Base-by-base conservation (phyloP, 2,113 vertebrate genomes). In the Platanista minor region DNA sequence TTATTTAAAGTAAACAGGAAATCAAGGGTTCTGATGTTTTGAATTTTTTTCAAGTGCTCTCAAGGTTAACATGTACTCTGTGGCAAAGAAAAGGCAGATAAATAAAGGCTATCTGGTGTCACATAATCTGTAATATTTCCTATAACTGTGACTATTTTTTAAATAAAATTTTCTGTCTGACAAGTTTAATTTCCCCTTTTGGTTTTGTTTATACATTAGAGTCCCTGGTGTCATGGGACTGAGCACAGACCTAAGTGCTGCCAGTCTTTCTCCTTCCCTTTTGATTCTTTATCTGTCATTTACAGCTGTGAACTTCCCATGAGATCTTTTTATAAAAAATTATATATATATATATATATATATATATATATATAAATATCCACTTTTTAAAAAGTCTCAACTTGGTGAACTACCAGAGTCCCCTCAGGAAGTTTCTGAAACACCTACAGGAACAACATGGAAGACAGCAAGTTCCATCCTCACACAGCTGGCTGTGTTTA, bases 1-100 rank as follows among this genome's bases (percentile, higher is more conserved):
- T 98, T 98, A 97, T 98, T 98, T 98, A 98, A 98, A 98, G 97
- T 94, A 98, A 98, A 98, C 97, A 98, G 97, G 97, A 97, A 98
- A 98, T 97, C 94, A 97, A 98, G 97, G 97, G 97, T 98, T 98
- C 96, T 88, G 46, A 97, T 96, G 96, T 97, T 93, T 92, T 95
- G 88, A 96, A 97, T 86, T 98, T 97, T 98, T 98, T 98, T 98
- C 98, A 98, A 97, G 94, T 96, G 95, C 87, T 98, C 94, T 98
- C 97, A 98, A 98, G 98, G 98, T 98, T 97, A 97, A 86, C 86
- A 77, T 18, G 1, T 96, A 81, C 86, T 98, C 93, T 36, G 61
- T 92, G 74, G 95, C 96, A 96, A 96, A 41, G 61, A 98, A 98
- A 97, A 80, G 89, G 83, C 46, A 8, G 97, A 98, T 98, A 98